Percentiles rank a stretch among this genome's conserved stretches.
Conservation (phyloP, 2,888 invertebrate genomes). For the Sinhomidia bicolor region DNA sequence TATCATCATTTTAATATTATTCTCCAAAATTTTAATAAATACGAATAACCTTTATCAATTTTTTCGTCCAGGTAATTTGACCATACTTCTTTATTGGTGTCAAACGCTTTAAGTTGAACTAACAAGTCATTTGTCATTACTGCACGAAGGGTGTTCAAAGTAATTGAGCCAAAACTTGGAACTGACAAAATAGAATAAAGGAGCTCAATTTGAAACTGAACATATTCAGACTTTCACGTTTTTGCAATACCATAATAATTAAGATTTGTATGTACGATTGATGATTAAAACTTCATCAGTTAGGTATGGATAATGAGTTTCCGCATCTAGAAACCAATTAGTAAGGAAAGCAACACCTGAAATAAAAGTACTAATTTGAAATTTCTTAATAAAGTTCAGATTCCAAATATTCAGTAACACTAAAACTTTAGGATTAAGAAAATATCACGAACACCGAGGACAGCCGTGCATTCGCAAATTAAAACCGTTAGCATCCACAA, state of each 20-base stretch:
- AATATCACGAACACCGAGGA: slow-evolving; percentile 1
- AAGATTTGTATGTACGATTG: slow-evolving; percentile 22
- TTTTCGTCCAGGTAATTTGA: slow-evolving; percentile 31
- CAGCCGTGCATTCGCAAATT: slow-evolving; percentile 20
- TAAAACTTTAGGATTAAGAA: too few species aligned
- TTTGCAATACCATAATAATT: too few species aligned
- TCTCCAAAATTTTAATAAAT: too few species aligned
- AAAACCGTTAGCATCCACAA: slow-evolving; percentile 12
- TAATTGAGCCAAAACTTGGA: not conserved
- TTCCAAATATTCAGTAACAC: not conserved
- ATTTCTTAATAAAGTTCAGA: not conserved
- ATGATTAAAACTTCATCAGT: slow-evolving; percentile 30
- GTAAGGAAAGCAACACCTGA: not conserved
- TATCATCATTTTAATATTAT: too few species aligned
- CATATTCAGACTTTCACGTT: too few species aligned
- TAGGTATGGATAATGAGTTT: slow-evolving; percentile 14
- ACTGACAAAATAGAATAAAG: too few species aligned
- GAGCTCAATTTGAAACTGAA: too few species aligned
- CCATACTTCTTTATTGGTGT: slow-evolving; percentile 4
- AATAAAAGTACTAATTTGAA: not conserved
- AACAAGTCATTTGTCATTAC: not conserved
- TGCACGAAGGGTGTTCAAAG: slow-evolving; percentile 1
- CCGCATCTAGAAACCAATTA: not conserved
- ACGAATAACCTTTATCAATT: slow-evolving; percentile 13
- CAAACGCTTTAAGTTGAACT: slow-evolving; percentile 21